These are phyloP conservation scores for Dysdera silvatica DNA, from an alignment of 1,140 invertebrate genomes.

Conservation along the genomic window DNA sequence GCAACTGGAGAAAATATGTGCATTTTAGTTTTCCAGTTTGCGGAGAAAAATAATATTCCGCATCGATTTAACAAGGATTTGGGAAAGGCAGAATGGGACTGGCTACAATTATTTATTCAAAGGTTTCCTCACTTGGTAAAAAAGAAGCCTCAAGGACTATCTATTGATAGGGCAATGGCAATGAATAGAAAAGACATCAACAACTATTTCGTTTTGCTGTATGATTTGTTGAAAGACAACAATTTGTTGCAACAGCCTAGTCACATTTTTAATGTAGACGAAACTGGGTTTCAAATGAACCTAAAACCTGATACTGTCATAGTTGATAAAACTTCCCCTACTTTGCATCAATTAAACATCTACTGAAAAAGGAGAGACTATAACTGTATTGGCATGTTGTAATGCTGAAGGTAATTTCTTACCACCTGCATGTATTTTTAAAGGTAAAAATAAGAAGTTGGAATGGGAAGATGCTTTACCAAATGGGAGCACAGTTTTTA, in stretches of 20 bases:
- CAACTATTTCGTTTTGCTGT: not conserved
- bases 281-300: not conserved
- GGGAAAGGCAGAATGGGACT: not conserved
- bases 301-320: not conserved
- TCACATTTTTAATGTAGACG: not conserved
- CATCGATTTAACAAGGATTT: not conserved
- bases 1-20: not conserved
- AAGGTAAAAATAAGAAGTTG: not conserved
- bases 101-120: not conserved
- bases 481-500: not conserved
- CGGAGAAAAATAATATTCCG: not conserved
- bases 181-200: not conserved
- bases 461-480: not conserved
- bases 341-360: not conserved
- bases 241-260: not conserved
- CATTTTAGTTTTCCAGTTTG: not conserved
- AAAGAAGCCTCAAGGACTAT: not conserved
- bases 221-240: not conserved
- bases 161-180: not conserved
- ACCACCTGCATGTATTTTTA: not conserved
- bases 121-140: not conserved
- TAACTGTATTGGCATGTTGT: not conserved
- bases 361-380: not conserved
- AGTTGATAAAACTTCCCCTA: not conserved
- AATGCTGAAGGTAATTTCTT: not conserved